phyloP scores from a whole-genome alignment of 2,888 invertebrate genomes.

The Phengaris arion region DNA sequence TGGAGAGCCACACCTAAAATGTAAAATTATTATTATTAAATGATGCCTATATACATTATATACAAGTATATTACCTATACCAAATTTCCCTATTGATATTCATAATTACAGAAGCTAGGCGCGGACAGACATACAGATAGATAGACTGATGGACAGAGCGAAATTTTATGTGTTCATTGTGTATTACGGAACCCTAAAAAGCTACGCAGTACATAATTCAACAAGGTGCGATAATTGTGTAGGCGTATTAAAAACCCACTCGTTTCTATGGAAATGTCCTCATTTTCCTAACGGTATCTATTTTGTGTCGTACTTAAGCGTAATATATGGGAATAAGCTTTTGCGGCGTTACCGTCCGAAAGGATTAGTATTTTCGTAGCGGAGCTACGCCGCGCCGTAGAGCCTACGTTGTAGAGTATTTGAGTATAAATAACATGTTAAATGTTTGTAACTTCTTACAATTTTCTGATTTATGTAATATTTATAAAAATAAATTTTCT shows the following conservation, averaged over 20 bases:
- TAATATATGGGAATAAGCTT: slow-evolving; percentile 5
- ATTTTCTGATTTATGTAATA: background rate
- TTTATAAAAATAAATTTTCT: too few relatives aligned
- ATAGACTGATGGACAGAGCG: too few relatives aligned
- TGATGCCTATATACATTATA: too few relatives aligned
- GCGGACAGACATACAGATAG: too few relatives aligned
- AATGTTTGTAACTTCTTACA: background rate
- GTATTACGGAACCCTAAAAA: too few relatives aligned
- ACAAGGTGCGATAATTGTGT: background rate
- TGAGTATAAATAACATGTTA: background rate
- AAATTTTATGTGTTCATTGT: too few relatives aligned
- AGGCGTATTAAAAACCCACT: background rate
- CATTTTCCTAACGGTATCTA: background rate
- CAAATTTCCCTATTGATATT: too few relatives aligned
- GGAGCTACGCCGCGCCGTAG: background rate
- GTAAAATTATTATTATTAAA: too few relatives aligned
- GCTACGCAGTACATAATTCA: background rate
- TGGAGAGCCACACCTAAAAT: too few relatives aligned
- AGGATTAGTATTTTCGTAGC: background rate
- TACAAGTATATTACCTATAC: too few relatives aligned
- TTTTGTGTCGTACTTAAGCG: background rate
- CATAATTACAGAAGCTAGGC: too few relatives aligned
- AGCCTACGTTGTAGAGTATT: background rate
- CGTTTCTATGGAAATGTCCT: background rate
- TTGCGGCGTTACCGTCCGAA: background rate